Evolutionary conservation across 2,888 invertebrate genomes (phyloP), one percentile per base, ranked within the genome.

Genomic region (Phanerotoma sp.): DNA sequence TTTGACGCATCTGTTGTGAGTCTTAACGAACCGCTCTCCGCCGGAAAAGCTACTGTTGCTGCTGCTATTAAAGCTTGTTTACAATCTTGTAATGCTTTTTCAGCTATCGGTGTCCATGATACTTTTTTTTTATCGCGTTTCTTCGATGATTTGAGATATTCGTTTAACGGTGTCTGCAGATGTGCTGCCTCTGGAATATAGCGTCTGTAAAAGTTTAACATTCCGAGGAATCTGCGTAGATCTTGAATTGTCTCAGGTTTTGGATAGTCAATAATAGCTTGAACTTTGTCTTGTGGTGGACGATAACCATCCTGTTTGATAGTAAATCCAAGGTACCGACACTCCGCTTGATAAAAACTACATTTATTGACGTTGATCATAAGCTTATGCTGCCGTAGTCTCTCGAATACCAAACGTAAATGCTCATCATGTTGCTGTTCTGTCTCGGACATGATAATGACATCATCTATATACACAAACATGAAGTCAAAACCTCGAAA

Each of bases 161-260:
- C 38, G 21, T 51, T 56, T 11, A 54, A 33, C 11, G 51, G 51
- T 21, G 48, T 44, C 13, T 51, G 54, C 6, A 48, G 30, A 9
- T 33, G 16, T n/a, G 57, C 47, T n/a, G 51, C 41, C 1, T 32
- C 16, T n/a, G 42, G 30, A 10, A 56, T 37, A 25, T 20, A 54
- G 5, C 44, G 44, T 16, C 60, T n/a, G 16, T 60, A 55, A 35
- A 48, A 60, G 18, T 56, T 62, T 3, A 58, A 5, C 28, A 54
- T 40, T 6, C 52, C 61, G 4, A 58, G 35, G 44, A 58, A 61
- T 10, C 49, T 32, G 4, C 57, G 40, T 30, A 57, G 25, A n/a
- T 54, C 5, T 25, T 25, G 25, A 25, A 25, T 7, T 7, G 25
- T 25, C 15, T 18, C 20, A 11, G 62, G 60, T 30, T 37, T 32